These are phyloP conservation scores for Glyptemys insculpta DNA, from an alignment of 2,797 vertebrate genomes.

Conservation along the genomic window DNA sequence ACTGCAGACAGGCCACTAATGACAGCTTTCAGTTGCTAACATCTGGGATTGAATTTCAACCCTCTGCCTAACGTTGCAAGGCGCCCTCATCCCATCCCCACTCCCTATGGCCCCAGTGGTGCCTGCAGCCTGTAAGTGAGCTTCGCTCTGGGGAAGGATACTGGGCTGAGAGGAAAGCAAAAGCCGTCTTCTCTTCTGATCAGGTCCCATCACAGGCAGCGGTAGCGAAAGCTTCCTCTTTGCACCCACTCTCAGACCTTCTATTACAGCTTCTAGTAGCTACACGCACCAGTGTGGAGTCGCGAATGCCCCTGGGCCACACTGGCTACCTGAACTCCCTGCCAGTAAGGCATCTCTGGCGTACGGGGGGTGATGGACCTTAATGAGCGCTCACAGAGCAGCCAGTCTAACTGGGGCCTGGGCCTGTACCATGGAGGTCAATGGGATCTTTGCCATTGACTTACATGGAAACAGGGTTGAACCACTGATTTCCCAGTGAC, in stretches of 20 bases:
- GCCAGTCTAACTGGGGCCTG: background rate
- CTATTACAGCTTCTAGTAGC: background rate
- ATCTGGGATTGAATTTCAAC: background rate
- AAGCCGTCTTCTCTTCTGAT: background rate
- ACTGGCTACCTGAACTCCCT: background rate
- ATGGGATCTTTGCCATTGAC: background rate
- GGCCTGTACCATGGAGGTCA: background rate
- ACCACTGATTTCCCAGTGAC: fast-evolving
- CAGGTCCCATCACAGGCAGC: background rate
- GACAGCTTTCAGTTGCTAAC: background rate
- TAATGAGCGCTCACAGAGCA: background rate
- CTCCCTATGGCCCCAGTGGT: fast-evolving
- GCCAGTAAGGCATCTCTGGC: background rate
- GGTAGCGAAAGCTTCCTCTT: fast-evolving
- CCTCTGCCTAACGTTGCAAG: fast-evolving
- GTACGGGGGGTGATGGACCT: fast-evolving
- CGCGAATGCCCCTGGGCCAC: fast-evolving
- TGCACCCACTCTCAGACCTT: background rate
- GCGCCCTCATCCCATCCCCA: fast-evolving
- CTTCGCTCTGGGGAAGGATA: background rate
- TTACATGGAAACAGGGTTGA: background rate
- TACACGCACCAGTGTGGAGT: background rate
- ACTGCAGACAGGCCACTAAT: background rate
- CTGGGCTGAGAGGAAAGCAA: background rate
- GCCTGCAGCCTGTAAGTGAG: background rate